Conservation (phyloP, 2,113 vertebrate species). For the Crotalus horridus region DNA sequence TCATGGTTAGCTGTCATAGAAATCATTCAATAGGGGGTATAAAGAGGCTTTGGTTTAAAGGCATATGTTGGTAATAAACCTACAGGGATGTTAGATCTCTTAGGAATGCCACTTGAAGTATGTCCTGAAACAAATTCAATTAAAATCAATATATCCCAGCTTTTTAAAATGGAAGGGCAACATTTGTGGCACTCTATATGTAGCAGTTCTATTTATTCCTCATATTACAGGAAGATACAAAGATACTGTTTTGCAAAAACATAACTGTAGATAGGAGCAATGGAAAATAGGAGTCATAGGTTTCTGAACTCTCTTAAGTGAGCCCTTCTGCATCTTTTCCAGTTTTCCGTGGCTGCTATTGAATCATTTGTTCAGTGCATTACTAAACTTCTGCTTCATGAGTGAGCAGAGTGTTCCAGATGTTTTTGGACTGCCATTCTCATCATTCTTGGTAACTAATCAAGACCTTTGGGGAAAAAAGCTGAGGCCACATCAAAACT, state of each 20-base stretch:
- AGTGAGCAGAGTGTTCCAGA: background rate
- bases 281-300: background rate
- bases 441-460: background rate
- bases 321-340: background rate
- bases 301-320: background rate
- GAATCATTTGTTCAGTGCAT: background rate
- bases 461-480: background rate
- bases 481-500: background rate
- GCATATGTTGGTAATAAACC: background rate
- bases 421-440: background rate
- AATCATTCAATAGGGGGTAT: background rate
- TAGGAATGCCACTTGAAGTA: background rate
- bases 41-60: background rate
- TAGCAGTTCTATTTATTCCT: background rate
- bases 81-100: background rate
- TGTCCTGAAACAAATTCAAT: background rate
- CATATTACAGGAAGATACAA: background rate
- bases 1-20: background rate
- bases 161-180: background rate
- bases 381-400: background rate
- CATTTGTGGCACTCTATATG: background rate
- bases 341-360: background rate
- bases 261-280: background rate
- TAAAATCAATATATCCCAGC: background rate
- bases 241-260: background rate